Conservation (phyloP, 2,888 invertebrate species). For the Coremacera marginata region DNA sequence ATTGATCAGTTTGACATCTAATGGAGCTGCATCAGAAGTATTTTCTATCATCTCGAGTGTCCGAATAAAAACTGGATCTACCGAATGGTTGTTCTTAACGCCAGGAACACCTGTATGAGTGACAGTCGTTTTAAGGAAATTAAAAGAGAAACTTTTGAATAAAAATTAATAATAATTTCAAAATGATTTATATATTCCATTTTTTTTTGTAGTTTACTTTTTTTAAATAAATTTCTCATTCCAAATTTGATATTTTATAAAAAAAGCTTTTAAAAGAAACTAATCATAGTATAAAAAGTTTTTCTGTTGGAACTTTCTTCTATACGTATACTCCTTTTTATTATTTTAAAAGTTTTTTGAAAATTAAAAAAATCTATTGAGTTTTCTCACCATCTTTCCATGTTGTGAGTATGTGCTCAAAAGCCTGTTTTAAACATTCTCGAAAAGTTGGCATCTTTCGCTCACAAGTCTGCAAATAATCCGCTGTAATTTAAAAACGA, state of each 20-base stretch:
- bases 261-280: too few species aligned
- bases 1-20: conserved; percentile 36
- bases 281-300: too few species aligned
- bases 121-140: not conserved
- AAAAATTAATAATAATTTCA: not conserved
- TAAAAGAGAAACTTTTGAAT: not conserved
- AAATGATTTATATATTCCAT: too few species aligned
- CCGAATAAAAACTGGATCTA: conserved; percentile 38
- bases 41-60: conserved; percentile 40
- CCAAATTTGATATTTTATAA: too few species aligned
- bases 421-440: conserved; percentile 35
- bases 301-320: too few species aligned
- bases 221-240: too few species aligned
- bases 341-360: too few species aligned
- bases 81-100: not conserved
- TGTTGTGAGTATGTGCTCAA: conserved; percentile 36
- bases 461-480: conserved; percentile 37
- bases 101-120: conserved; percentile 27
- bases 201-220: too few species aligned
- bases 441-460: conserved; percentile 35
- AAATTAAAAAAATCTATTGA: not conserved
- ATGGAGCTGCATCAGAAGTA: conserved; percentile 22
- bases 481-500: conserved; percentile 23
- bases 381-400: conserved; percentile 41
- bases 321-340: too few species aligned